phyloP scores from a whole-genome alignment of 2,888 invertebrate species.

The Epinotia ramella region DNA sequence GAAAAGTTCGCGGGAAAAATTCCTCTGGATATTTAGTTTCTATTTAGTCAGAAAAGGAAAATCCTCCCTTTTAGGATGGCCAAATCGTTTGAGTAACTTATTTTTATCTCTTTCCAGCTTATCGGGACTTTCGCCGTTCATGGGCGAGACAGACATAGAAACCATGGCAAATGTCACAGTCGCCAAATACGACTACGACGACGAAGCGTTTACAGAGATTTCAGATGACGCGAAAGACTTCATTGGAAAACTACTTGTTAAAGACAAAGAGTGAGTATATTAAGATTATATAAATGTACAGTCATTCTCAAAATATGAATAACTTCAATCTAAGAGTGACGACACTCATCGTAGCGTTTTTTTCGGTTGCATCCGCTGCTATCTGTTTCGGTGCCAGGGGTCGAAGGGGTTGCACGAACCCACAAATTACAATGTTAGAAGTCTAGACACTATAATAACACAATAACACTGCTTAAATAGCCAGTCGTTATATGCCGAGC shows the following conservation, averaged over 20 bases:
- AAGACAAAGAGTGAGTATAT: slow-evolving; percentile 94
- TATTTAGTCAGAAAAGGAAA: background rate
- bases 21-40: too few relatives aligned
- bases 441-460: too few relatives aligned
- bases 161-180: slow-evolving; percentile 99
- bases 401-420: too few relatives aligned
- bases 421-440: too few relatives aligned
- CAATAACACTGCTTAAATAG: too few relatives aligned
- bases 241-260: slow-evolving; percentile 95
- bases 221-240: slow-evolving; percentile 98
- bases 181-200: slow-evolving; percentile 98
- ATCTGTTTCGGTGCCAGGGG: too few relatives aligned
- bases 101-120: slow-evolving; percentile 83
- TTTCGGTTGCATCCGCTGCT: too few relatives aligned
- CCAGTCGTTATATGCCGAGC: too few relatives aligned
- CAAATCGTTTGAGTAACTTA: background rate
- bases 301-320: slow-evolving; percentile 13
- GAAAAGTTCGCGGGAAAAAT: too few relatives aligned
- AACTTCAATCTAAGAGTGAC: background rate
- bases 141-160: slow-evolving; percentile 98
- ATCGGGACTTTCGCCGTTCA: slow-evolving; percentile 98
- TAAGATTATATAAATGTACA: slow-evolving; percentile 12
- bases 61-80: background rate
- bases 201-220: slow-evolving; percentile 97
- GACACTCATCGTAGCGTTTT: too few relatives aligned